Conservation (phyloP, 1,140 invertebrate genomes). For the Neomicropteryx cornuta region DNA sequence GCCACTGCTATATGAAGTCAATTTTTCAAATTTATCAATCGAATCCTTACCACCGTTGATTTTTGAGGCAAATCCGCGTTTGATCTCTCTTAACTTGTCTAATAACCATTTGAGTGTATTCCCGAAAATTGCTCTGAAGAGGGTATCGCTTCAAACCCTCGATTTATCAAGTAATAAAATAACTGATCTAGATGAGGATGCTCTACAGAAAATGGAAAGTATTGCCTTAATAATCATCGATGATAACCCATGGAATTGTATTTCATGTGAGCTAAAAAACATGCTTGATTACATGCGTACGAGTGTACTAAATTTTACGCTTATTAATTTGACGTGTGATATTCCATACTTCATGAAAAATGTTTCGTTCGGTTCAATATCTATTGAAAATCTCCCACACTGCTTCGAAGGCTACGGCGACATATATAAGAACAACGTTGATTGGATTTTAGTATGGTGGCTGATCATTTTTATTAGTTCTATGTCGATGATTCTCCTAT, state of each 20-base stretch:
- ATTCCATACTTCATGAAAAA: conserved; percentile 39
- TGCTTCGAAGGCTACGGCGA: conserved; percentile 23
- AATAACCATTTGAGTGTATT: conserved; percentile 46
- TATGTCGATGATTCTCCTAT: conserved; percentile 39
- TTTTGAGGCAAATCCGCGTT: conserved; percentile 31
- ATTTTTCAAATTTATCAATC: conserved; percentile 42
- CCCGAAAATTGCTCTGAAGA: conserved; percentile 39
- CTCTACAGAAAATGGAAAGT: conserved; percentile 41
- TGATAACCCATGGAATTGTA: conserved; percentile 56
- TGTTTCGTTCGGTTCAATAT: conserved; percentile 39
- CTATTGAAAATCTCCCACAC: conserved; percentile 18
- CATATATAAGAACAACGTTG: conserved; percentile 42
- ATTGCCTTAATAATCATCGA: conserved; percentile 41
- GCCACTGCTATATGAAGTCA: conserved; percentile 42
- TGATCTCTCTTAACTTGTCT: conserved; percentile 36
- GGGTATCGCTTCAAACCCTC: conserved; percentile 43
- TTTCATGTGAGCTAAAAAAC: conserved; percentile 47
- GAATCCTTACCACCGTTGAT: conserved; percentile 39
- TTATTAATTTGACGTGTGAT: conserved; percentile 38
- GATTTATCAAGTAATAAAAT: conserved; percentile 54
- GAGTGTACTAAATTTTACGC: conserved; percentile 37
- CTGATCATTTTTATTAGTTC: conserved; percentile 39
- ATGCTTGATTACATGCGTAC: conserved; percentile 41
- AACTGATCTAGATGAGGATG: conserved; percentile 41
- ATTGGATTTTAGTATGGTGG: conserved; percentile 42